Evolutionary conservation across 2,888 invertebrate genomes (phyloP).

Genomic region (Drosophila glabriapex): DNA sequence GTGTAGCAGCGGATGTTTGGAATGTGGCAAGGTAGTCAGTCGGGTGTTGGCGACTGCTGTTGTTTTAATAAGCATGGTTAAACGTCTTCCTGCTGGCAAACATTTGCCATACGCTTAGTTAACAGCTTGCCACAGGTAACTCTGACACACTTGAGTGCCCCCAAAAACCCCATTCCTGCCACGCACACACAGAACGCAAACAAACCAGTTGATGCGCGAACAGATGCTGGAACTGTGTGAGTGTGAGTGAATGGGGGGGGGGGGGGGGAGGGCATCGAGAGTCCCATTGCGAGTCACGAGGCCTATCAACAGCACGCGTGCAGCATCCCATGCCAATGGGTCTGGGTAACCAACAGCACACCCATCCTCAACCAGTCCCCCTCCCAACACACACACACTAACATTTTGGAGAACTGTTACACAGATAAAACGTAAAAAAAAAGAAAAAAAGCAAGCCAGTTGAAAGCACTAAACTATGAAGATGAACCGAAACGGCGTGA

Average conservation of each 20-base stretch:
- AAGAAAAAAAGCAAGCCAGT: background rate
- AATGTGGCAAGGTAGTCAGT: slow-evolving; percentile 2
- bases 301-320: slow-evolving; percentile 79
- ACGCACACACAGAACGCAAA: slow-evolving; percentile 32
- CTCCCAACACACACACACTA: slow-evolving; percentile 11
- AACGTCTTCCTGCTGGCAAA: slow-evolving; percentile 78
- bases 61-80: slow-evolving; percentile 70
- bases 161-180: background rate
- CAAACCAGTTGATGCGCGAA: slow-evolving; percentile 35
- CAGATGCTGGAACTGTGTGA: slow-evolving; percentile 4
- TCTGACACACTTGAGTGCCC: slow-evolving; percentile 70
- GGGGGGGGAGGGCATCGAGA: slow-evolving; percentile 10
- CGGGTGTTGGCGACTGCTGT: slow-evolving; percentile 36
- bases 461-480: slow-evolving; percentile 63
- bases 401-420: slow-evolving; percentile 71
- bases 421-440: slow-evolving; percentile 47
- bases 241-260: background rate
- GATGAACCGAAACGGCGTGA: slow-evolving; percentile 39
- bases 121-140: slow-evolving; percentile 80
- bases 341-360: slow-evolving; percentile 9
- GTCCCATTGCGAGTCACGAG: slow-evolving; percentile 37
- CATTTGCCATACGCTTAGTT: slow-evolving; percentile 80
- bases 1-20: background rate
- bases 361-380: background rate
- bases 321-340: slow-evolving; percentile 64